These are phyloP conservation scores for Drosophila testacea DNA, from an alignment of 2,888 invertebrate species.

Conservation along the genomic window DNA sequence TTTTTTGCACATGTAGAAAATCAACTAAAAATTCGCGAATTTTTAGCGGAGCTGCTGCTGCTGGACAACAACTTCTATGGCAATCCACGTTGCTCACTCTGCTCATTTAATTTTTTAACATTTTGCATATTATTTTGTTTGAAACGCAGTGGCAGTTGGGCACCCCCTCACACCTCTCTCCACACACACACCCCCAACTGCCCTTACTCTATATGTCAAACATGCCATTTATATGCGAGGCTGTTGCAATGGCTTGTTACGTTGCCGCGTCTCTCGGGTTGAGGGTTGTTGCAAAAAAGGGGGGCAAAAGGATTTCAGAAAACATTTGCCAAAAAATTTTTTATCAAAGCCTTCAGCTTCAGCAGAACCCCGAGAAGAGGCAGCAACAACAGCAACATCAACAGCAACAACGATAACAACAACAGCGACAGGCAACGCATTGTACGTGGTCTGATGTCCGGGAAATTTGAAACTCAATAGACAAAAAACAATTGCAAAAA, in stretches of 20 bases:
- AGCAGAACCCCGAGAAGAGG: constrained; percentile 34
- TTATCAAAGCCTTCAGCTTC: constrained; percentile 80
- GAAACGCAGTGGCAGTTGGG: constrained; percentile 62
- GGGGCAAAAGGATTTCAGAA: constrained; percentile 68
- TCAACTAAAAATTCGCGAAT: constrained; percentile 81
- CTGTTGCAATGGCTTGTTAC: constrained; percentile 67
- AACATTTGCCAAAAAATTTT: constrained; percentile 78
- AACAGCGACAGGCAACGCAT: constrained; percentile 51
- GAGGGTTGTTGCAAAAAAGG: not conserved
- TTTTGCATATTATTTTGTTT: constrained; percentile 82
- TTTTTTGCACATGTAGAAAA: constrained; percentile 60
- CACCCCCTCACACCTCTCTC: not conserved
- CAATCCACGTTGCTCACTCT: constrained; percentile 34
- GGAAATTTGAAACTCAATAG: constrained; percentile 81
- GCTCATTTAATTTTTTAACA: constrained; percentile 77
- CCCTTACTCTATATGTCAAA: constrained; percentile 60
- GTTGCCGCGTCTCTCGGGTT: constrained; percentile 22
- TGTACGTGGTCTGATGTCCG: constrained; percentile 60
- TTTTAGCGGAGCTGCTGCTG: constrained; percentile 45
- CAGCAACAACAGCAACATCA: constrained; percentile 27
- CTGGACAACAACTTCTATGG: constrained; percentile 63
- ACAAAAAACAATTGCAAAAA: constrained; percentile 64
- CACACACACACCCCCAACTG: constrained; percentile 1
- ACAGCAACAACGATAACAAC: constrained; percentile 15
- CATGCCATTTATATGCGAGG: constrained; percentile 80